A percentile compares a stretch with the other conserved stretches of the same genome.
Evolutionary conservation across 64 coral and sea anemone genomes (phyloP).

Genomic region (Trachythela sp.): DNA sequence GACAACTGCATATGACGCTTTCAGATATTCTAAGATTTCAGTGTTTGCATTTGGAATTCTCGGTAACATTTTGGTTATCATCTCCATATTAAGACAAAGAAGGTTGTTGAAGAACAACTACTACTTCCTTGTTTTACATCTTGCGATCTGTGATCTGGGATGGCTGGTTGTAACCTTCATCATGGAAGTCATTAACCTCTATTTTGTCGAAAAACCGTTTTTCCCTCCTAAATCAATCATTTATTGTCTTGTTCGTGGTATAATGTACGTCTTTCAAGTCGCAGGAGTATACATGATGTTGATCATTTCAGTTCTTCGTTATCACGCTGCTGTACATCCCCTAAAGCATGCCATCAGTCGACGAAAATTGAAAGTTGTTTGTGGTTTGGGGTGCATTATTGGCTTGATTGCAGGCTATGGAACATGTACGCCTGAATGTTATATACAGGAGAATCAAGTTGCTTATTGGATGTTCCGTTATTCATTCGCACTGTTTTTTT

Average conservation of each 20-base stretch:
- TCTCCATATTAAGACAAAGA: neutral
- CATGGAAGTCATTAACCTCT: too few species aligned
- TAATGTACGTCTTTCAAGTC: neutral
- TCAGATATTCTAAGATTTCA: neutral
- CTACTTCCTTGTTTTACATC: neutral
- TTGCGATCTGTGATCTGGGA: neutral
- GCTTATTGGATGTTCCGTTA: neutral
- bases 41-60: neutral
- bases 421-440: neutral
- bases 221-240: neutral
- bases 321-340: neutral
- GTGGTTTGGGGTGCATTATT: slow-evolving; percentile 1
- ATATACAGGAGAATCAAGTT: neutral
- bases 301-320: slow-evolving; percentile 33
- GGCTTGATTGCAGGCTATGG: neutral
- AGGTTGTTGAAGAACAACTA: neutral
- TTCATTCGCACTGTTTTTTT: neutral
- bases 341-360: too few species aligned
- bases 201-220: neutral
- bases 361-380: neutral
- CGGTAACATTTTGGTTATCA: neutral
- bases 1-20: too few species aligned
- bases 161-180: too few species aligned
- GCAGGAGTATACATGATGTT: slow-evolving; percentile 18
- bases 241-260: neutral